These are phyloP conservation scores for Chrysina gloriosa DNA, from an alignment of 2,888 invertebrate species.

Conservation along the genomic window DNA sequence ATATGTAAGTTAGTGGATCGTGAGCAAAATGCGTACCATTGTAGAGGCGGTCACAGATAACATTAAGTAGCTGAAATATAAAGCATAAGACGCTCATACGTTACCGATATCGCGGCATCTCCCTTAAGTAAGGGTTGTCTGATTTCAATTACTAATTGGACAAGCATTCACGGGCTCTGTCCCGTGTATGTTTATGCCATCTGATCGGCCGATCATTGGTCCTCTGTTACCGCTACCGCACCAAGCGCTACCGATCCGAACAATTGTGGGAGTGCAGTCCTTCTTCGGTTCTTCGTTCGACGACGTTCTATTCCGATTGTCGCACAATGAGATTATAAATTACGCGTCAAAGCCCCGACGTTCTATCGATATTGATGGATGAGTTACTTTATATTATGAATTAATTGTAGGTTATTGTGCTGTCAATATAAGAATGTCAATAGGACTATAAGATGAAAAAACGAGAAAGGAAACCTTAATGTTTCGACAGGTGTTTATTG, in stretches of 20 bases:
- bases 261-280: conserved; percentile 3
- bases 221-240: conserved; percentile 37
- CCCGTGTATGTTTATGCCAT: conserved; percentile 56
- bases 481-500: too few species aligned
- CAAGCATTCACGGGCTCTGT: conserved; percentile 56
- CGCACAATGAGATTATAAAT: conserved; percentile 3
- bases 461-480: not conserved
- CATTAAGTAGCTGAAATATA: conserved; percentile 44
- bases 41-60: conserved; percentile 21
- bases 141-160: conserved; percentile 62
- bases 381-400: not conserved
- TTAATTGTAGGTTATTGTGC: conserved; percentile 6
- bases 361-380: conserved; percentile 1
- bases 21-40: conserved; percentile 32
- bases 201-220: conserved; percentile 49
- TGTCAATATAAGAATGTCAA: not conserved
- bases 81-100: conserved; percentile 51
- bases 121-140: conserved; percentile 56
- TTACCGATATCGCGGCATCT: conserved; percentile 58
- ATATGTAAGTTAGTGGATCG: too few species aligned
- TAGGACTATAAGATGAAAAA: not conserved
- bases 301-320: too few species aligned
- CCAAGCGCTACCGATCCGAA: not conserved
- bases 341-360: conserved; percentile 2
- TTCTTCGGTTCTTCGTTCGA: not conserved